phyloP scores from a whole-genome alignment of 2,113 vertebrate genomes.

The Perca schrenkii region DNA sequence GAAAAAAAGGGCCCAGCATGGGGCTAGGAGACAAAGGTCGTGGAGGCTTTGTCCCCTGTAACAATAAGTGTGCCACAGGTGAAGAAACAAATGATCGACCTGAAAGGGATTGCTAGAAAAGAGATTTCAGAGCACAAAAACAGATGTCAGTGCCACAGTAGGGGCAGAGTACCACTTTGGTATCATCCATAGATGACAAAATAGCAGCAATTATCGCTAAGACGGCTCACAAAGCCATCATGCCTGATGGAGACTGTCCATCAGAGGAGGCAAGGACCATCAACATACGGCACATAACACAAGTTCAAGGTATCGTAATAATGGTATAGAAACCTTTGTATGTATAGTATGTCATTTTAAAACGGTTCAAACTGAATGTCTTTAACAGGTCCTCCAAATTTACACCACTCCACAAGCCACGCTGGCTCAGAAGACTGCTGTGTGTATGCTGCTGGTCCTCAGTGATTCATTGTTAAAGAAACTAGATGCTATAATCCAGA shows the following conservation, averaged over 20 bases:
- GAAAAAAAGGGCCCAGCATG: background rate
- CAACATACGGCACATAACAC: background rate
- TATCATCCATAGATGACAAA: constrained; percentile 48
- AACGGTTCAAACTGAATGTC: background rate
- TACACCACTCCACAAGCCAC: background rate
- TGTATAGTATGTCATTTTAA: background rate
- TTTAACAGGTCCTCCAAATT: background rate
- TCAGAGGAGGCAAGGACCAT: background rate
- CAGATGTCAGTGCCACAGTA: constrained; percentile 27
- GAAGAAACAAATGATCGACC: constrained; percentile 28
- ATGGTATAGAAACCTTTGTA: background rate
- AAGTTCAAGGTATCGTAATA: background rate
- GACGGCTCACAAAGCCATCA: constrained; percentile 20
- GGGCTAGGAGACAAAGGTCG: background rate
- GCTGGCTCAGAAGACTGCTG: background rate
- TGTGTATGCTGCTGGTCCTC: background rate
- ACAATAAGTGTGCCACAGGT: constrained; percentile 23
- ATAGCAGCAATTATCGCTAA: constrained; percentile 49
- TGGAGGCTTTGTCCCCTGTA: constrained; percentile 4
- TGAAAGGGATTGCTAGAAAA: constrained; percentile 16
- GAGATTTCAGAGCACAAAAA: constrained; percentile 31
- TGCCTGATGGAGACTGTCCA: constrained; percentile 12
- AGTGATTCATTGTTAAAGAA: background rate
- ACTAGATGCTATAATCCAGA: constrained; percentile 13
- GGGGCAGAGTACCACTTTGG: constrained; percentile 37